Evolutionary conservation across 2,113 vertebrate species (phyloP).

Genomic region (pig (Sus scrofa)): DNA sequence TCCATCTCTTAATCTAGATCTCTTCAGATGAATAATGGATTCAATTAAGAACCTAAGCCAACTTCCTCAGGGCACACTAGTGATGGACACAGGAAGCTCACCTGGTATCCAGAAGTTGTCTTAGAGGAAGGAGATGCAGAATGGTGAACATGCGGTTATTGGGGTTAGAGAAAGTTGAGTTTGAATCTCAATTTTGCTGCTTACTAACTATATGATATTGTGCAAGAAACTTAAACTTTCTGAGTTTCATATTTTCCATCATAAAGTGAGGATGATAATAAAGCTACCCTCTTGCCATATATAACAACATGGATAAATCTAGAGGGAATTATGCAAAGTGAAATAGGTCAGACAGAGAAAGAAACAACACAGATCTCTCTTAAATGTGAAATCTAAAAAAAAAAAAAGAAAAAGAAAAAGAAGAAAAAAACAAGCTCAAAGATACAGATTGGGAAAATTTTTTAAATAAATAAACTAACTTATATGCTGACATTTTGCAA

Average conservation of each 20-base stretch:
- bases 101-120: background rate
- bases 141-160: background rate
- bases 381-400: background rate
- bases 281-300: background rate
- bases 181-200: background rate
- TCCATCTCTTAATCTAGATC: background rate
- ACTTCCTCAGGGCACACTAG: background rate
- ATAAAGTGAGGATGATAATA: slow-evolving; percentile 4
- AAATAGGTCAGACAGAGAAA: background rate
- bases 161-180: background rate
- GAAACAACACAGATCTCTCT: background rate
- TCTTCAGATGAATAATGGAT: background rate
- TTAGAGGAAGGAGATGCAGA: background rate
- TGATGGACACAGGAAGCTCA: background rate
- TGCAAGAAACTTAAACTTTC: background rate
- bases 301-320: background rate
- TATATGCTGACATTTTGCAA: background rate
- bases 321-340: background rate
- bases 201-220: background rate
- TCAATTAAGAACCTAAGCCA: background rate
- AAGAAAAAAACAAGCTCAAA: background rate
- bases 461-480: background rate
- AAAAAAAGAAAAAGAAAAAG: background rate
- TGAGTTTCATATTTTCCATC: background rate
- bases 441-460: background rate